Evolutionary conservation across 2,113 vertebrate species (phyloP).

Genomic region (Cygnus buccinator): DNA sequence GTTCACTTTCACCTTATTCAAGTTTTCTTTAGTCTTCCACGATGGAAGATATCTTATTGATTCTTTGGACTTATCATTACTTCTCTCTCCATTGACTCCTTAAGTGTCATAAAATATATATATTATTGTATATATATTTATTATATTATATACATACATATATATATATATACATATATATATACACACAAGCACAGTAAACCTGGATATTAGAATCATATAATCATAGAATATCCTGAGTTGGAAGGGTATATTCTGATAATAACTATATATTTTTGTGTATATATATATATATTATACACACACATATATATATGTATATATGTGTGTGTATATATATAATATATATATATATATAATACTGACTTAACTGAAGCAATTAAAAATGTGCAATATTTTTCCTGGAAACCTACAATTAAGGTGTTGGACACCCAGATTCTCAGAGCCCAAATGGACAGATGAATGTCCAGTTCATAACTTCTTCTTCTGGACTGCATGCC

Average conservation of each 20-base stretch:
- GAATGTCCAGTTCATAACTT: neutral
- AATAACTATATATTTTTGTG: too few relatives aligned
- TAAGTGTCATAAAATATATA: neutral
- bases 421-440: neutral
- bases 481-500: neutral
- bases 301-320: too few relatives aligned
- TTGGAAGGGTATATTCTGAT: too few relatives aligned
- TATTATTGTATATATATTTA: too few relatives aligned
- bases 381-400: neutral
- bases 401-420: neutral
- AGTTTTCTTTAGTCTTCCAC: neutral
- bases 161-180: too few relatives aligned
- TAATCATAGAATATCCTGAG: too few relatives aligned
- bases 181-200: too few relatives aligned
- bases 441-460: neutral
- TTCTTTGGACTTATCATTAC: neutral
- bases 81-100: neutral
- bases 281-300: too few relatives aligned
- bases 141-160: too few relatives aligned
- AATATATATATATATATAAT: too few relatives aligned
- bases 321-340: too few relatives aligned
- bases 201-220: too few relatives aligned
- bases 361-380: neutral
- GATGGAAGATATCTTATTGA: neutral
- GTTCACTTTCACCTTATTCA: neutral